Base-by-base conservation (phyloP, 2,888 invertebrate genomes). In the Ptychoptera albimana region DNA sequence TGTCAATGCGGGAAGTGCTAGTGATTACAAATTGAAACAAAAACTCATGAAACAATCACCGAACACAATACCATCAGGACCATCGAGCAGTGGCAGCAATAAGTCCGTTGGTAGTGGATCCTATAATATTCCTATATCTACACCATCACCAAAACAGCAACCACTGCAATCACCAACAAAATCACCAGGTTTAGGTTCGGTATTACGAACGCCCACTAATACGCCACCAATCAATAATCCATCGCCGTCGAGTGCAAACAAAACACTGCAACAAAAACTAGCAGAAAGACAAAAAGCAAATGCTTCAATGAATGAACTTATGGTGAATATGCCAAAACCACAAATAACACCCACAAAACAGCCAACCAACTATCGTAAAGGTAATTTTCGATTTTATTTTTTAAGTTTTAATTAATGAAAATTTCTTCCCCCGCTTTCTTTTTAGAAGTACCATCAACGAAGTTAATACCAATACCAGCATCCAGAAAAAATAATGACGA, bases 211-310 rank as follows among this genome's bases (percentile, higher is more conserved):
- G 23, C 39, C 46, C 13, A 45, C 42, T 14, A 43, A 50, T 11
- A 46, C 49, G 10, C 48, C 52, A 16, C 46, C 50, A 8, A 42
- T 38, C 37, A 8, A 46, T 15, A 36, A 23, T 23, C 23, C 23
- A 16, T 30, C 12, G 36, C 36, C 35, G 55, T 61, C 64, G 2
- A 73, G 71, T 52, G 71, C 75, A 1, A 73, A 73, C 1, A 79
- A 79, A 62, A 79, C 79, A 1, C 57, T 79, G 45, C 79, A 79
- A 54, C 77, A 79, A 56, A 79, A 78, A 58, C 59, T 79, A 45
- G 79, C 78, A 0, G 79, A 79, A 50, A 67, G 73, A 46, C 78
- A 79, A 54, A 57, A 57, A 38, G 56, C 57, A 1, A 54, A 52
- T 49, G 50, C 50, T 32, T 42, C 32, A 8, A 11, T n/a, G 9